A percentile compares a stretch with the other conserved stretches of the same genome.
Evolutionary conservation across 2,113 vertebrate genomes (phyloP).

Genomic region (Taurulus bubalis): DNA sequence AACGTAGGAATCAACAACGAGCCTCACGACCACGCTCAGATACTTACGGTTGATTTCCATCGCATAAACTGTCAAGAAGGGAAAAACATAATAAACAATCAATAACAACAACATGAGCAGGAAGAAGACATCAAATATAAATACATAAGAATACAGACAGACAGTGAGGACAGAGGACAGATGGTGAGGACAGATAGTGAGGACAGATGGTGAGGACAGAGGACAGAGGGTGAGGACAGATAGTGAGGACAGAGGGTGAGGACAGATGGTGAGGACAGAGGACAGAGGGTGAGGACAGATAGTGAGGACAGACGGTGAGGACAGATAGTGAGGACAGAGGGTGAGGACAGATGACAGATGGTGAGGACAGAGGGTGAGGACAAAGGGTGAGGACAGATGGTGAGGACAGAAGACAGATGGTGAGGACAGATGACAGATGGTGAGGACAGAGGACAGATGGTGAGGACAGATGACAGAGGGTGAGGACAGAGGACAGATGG

Average conservation of each 20-base stretch:
- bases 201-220: not conserved
- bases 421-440: not conserved
- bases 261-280: not conserved
- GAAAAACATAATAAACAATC: not conserved
- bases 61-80: constrained; percentile 90
- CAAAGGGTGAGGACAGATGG: not conserved
- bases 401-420: not conserved
- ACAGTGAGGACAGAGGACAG: not conserved
- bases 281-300: constrained; percentile 60
- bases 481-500: not conserved
- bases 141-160: too few relatives aligned
- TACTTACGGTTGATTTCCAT: constrained; percentile 99
- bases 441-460: constrained; percentile 77
- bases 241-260: not conserved
- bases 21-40: not conserved
- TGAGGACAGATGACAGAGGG: not conserved
- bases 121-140: not conserved
- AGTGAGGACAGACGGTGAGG: constrained; percentile 70
- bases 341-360: not conserved
- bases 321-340: not conserved
- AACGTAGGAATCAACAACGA: too few relatives aligned
- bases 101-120: not conserved
- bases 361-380: not conserved
- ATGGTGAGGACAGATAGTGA: not conserved
- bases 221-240: not conserved